These are phyloP conservation scores for Malacoraja senta DNA, from an alignment of 2,797 vertebrate species.

Conservation along the genomic window DNA sequence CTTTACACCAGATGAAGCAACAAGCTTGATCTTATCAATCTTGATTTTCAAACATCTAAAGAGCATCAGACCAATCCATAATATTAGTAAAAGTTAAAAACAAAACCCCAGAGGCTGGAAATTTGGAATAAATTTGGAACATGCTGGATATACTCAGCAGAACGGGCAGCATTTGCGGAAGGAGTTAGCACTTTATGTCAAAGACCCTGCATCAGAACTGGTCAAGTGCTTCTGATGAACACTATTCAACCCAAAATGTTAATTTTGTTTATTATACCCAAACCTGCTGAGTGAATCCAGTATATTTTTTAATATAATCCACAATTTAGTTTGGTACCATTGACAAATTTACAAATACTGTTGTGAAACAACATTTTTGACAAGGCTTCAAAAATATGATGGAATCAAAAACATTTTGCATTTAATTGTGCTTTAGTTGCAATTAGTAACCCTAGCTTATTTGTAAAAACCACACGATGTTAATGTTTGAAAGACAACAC, in stretches of 20 bases:
- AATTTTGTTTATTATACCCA: too few relatives aligned
- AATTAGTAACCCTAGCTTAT: background rate
- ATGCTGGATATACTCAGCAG: too few relatives aligned
- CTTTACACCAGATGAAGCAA: slow-evolving; percentile 64
- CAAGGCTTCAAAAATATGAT: background rate
- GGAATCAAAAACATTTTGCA: background rate
- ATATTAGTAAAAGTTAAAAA: background rate
- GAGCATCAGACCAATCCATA: slow-evolving; percentile 36
- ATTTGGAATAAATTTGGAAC: too few relatives aligned
- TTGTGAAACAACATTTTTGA: background rate
- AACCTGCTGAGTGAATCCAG: too few relatives aligned
- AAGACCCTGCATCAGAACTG: too few relatives aligned
- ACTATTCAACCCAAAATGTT: too few relatives aligned
- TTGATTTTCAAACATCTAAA: slow-evolving; percentile 71
- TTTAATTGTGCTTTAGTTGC: background rate
- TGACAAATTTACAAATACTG: background rate
- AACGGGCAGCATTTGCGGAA: too few relatives aligned
- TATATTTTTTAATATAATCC: too few relatives aligned
- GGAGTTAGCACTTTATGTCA: too few relatives aligned
- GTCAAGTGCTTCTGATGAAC: too few relatives aligned
- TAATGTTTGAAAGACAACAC: background rate
- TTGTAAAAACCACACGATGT: background rate
- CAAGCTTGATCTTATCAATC: slow-evolving; percentile 71
- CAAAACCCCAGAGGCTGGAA: too few relatives aligned
- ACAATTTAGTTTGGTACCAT: background rate